Evolutionary conservation across 2,888 invertebrate species (phyloP).

Genomic region (Hydrotaea diabolus): DNA sequence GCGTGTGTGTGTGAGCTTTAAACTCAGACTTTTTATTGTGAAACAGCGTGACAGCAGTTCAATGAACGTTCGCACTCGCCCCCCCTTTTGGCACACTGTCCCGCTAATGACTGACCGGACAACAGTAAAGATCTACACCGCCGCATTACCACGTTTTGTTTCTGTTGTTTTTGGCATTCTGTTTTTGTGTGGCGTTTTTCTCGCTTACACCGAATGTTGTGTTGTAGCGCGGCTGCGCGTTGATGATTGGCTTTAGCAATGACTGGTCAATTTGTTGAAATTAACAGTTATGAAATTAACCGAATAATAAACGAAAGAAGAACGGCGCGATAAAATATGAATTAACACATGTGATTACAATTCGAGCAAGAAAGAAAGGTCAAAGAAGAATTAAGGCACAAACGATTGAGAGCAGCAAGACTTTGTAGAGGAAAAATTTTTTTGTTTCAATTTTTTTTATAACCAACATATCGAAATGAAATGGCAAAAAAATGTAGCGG

Average conservation of each 20-base stretch:
- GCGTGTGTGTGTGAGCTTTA: background rate
- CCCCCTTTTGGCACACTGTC: background rate
- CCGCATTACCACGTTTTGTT: background rate
- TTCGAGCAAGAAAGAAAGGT: background rate
- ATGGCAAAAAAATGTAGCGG: too few relatives aligned
- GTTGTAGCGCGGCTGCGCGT: background rate
- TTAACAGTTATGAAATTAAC: conserved; percentile 55
- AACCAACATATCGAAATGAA: too few relatives aligned
- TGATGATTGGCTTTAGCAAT: conserved; percentile 35
- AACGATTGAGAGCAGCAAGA: background rate
- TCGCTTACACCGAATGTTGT: background rate
- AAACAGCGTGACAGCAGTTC: conserved; percentile 60
- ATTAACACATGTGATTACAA: background rate
- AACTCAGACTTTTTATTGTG: conserved; percentile 46
- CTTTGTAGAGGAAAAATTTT: background rate
- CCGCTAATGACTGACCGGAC: background rate
- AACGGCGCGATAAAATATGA: background rate
- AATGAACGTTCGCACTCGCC: conserved; percentile 53
- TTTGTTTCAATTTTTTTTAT: too few relatives aligned
- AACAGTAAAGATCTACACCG: background rate
- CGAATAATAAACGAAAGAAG: background rate
- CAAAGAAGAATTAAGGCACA: background rate
- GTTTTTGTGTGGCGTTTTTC: background rate
- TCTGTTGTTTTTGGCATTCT: background rate
- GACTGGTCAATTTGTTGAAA: conserved; percentile 49